Evolutionary conservation across 2,113 vertebrate genomes (phyloP).

Genomic region (Hiodon alosoides): DNA sequence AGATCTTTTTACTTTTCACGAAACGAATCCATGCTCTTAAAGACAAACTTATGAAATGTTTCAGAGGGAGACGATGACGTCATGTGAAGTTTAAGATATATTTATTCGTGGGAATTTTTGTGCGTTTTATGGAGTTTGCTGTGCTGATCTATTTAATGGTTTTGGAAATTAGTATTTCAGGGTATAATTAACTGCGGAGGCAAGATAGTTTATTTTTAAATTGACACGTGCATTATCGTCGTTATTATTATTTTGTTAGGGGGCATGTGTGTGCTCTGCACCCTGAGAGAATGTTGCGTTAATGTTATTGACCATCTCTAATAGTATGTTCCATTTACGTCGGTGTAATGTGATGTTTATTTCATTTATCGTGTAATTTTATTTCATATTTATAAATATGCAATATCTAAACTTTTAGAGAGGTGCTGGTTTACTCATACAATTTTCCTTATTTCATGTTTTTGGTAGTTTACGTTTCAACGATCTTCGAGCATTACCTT

Average conservation of each 20-base stretch:
- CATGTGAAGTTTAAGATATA: conserved; percentile 66
- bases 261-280: conserved; percentile 23
- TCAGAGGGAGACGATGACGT: conserved; percentile 58
- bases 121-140: conserved; percentile 12
- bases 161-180: no score
- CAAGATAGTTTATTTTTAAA: background rate
- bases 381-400: background rate
- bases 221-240: background rate
- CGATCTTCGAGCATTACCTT: background rate
- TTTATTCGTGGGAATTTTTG: conserved; percentile 34
- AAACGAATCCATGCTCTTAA: conserved; percentile 42
- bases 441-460: background rate
- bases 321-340: background rate
- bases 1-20: conserved; percentile 40
- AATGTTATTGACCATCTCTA: background rate
- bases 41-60: conserved; percentile 61
- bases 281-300: conserved; percentile 8
- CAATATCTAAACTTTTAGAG: no score
- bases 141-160: no score
- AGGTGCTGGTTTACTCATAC: background rate
- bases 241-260: conserved; percentile 15
- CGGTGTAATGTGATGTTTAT: background rate
- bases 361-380: background rate
- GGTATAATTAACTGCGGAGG: background rate
- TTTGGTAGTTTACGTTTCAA: background rate